A percentile compares a stretch with the other conserved stretches of the same genome.
Evolutionary conservation across 2,888 invertebrate species (phyloP).

Genomic region (Pollenia griseotomentosa): DNA sequence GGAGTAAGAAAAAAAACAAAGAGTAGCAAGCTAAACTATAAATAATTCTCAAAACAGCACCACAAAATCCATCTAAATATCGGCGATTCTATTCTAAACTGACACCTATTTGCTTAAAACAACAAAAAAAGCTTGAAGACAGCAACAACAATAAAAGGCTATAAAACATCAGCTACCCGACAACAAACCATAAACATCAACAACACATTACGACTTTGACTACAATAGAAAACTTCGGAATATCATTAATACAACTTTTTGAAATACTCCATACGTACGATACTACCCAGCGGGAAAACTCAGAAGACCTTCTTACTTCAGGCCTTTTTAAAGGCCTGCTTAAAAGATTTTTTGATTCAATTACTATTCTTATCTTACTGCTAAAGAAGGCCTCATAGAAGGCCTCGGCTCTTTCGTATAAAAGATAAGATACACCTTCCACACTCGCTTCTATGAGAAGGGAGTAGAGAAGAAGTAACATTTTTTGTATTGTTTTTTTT

Average conservation of each 20-base stretch:
- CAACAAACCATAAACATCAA: conserved; percentile 52
- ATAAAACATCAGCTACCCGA: conserved; percentile 44
- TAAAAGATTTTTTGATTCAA: too few species aligned
- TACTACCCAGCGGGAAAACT: too few species aligned
- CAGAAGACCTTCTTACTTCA: too few species aligned
- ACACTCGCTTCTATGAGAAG: too few species aligned
- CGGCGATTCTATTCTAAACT: conserved; percentile 26
- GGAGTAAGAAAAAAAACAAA: conserved; percentile 12
- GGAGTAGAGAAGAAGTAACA: too few species aligned
- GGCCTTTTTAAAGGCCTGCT: too few species aligned
- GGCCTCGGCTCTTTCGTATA: too few species aligned
- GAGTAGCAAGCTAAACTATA: not conserved
- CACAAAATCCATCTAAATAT: conserved; percentile 44
- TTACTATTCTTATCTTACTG: too few species aligned
- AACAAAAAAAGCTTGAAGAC: conserved; percentile 1
- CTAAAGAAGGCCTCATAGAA: not conserved
- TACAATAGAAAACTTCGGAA: conserved; percentile 58
- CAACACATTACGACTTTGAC: conserved; percentile 45
- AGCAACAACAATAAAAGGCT: conserved; percentile 15
- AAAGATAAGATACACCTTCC: too few species aligned
- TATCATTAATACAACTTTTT: conserved; percentile 22
- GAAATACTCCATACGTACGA: not conserved
- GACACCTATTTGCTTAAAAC: conserved; percentile 44
- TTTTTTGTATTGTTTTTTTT: too few species aligned
- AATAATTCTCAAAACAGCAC: conserved; percentile 10